These are phyloP conservation scores for Channa striata DNA, from an alignment of 2,797 vertebrate species.

Conservation along the genomic window DNA sequence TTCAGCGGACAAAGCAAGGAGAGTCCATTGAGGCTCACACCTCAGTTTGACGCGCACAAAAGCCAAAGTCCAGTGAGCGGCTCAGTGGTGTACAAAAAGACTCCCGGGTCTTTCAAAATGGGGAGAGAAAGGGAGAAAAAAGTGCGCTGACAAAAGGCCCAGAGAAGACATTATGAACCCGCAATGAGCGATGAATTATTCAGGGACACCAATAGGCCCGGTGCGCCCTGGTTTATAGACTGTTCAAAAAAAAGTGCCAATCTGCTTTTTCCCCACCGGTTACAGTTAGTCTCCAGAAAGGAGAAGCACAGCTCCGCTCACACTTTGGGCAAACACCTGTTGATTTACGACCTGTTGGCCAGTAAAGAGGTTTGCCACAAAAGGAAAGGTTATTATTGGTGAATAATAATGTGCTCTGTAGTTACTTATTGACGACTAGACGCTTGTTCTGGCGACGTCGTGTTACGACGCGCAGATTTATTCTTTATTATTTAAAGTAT, in stretches of 20 bases:
- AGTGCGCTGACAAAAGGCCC: conserved; percentile 92
- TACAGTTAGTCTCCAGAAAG: conserved; percentile 61
- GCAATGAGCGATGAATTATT: conserved; percentile 99
- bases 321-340: conserved; percentile 74
- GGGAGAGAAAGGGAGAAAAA: conserved; percentile 96
- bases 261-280: conserved; percentile 76
- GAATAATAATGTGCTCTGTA: conserved; percentile 21
- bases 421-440: conserved; percentile 62
- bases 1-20: conserved; percentile 96
- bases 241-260: conserved; percentile 88
- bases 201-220: conserved; percentile 92
- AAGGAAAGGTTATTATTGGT: conserved; percentile 43
- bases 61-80: conserved; percentile 91
- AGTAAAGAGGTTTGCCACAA: conserved; percentile 27
- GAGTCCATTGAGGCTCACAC: conserved; percentile 99
- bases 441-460: conserved; percentile 6
- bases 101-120: conserved; percentile 96
- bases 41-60: conserved; percentile 96
- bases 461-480: not conserved
- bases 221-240: conserved; percentile 92
- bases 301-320: conserved; percentile 5
- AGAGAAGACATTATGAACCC: conserved; percentile 99
- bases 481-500: not conserved
- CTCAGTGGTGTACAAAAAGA: conserved; percentile 96
- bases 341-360: conserved; percentile 79